Evolutionary conservation across 2,113 vertebrate genomes (phyloP).

Genomic region (Periophthalmodon schlosseri): DNA sequence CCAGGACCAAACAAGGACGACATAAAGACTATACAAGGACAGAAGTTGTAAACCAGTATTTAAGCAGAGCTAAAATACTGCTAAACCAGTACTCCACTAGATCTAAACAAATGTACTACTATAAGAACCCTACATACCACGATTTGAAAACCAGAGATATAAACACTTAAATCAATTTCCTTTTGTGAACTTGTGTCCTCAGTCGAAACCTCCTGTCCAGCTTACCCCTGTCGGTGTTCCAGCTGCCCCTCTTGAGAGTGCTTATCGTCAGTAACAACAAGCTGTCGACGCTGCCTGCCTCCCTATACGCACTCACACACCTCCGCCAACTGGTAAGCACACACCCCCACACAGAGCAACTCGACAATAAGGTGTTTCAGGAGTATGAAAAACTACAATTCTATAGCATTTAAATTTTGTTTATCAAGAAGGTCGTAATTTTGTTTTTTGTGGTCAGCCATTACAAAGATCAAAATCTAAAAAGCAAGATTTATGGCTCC

Average conservation of each 20-base stretch:
- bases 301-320: constrained; percentile 79
- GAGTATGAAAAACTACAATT: background rate
- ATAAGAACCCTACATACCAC: no score
- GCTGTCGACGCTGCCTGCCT: constrained; percentile 79
- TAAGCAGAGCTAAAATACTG: no score
- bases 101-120: no score
- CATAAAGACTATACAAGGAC: no score
- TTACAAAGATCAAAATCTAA: background rate
- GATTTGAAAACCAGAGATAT: background rate
- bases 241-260: constrained; percentile 87
- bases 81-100: no score
- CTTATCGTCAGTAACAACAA: constrained; percentile 94
- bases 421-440: background rate
- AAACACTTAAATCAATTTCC: no score
- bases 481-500: background rate
- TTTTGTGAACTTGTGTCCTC: constrained; percentile 29
- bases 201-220: constrained; percentile 89
- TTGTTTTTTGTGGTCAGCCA: background rate
- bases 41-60: no score
- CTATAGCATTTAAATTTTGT: background rate
- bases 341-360: constrained; percentile 10
- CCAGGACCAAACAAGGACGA: no score
- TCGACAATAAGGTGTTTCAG: background rate
- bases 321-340: constrained; percentile 87
- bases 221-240: constrained; percentile 85